Conservation (phyloP, 2,888 invertebrate species). For the Scaptomyza parva region DNA sequence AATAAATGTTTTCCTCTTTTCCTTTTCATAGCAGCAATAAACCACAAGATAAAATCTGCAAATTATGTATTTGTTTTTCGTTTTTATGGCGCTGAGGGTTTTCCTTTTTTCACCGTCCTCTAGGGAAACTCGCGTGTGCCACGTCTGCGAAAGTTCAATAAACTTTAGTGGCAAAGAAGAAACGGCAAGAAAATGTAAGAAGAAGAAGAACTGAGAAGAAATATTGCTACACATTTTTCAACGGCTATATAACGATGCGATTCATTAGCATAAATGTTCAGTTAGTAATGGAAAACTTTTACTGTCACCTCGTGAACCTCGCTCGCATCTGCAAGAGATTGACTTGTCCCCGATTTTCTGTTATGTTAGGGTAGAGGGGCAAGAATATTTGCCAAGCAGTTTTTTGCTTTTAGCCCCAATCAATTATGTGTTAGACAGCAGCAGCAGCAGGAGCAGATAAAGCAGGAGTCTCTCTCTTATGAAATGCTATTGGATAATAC, state of each 20-base stretch:
- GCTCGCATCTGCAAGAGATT: slow-evolving; percentile 26
- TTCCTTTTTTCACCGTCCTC: background rate
- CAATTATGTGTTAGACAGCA: slow-evolving; percentile 47
- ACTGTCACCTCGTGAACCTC: background rate
- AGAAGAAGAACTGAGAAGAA: background rate
- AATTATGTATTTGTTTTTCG: slow-evolving; percentile 3
- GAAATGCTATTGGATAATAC: slow-evolving; percentile 63
- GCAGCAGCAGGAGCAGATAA: slow-evolving; percentile 9
- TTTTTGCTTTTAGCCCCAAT: slow-evolving; percentile 48
- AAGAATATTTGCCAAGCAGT: slow-evolving; percentile 47
- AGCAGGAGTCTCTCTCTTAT: slow-evolving; percentile 30
- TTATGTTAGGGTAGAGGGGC: slow-evolving; percentile 3
- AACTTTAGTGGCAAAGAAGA: slow-evolving; percentile 37
- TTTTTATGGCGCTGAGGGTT: slow-evolving; percentile 1
- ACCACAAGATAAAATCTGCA: background rate
- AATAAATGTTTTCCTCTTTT: background rate
- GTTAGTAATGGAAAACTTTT: background rate
- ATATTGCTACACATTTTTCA: slow-evolving; percentile 15
- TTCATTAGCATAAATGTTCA: slow-evolving; percentile 45
- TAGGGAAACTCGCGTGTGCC: slow-evolving; percentile 8
- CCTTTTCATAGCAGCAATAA: too few relatives aligned
- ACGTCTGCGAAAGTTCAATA: slow-evolving; percentile 44
- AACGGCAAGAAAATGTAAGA: background rate
- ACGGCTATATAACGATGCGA: slow-evolving; percentile 1
- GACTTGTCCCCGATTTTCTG: slow-evolving; percentile 34